Evolutionary conservation across 2,888 invertebrate species (phyloP).

Genomic region (Exocentrus adspersus): DNA sequence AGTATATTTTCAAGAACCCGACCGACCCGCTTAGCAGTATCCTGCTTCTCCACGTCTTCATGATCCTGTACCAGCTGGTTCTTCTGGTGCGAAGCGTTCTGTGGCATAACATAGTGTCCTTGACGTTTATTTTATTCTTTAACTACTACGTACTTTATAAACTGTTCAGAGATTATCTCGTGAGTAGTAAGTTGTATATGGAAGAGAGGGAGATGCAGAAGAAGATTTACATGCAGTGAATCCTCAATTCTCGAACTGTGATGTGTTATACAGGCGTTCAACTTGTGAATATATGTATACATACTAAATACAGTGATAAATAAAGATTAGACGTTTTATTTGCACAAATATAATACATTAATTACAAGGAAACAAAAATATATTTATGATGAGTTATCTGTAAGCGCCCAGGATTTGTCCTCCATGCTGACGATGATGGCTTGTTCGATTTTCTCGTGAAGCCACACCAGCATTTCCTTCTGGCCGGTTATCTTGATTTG

Average conservation of each 20-base stretch:
- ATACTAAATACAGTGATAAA: neutral
- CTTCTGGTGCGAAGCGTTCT: constrained; percentile 82
- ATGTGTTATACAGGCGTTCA: neutral
- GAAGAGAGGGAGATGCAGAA: constrained; percentile 77
- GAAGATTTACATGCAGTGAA: constrained; percentile 59
- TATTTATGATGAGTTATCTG: constrained; percentile 35
- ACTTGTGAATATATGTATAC: neutral
- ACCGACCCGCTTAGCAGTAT: constrained; percentile 78
- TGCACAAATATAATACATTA: constrained; percentile 33
- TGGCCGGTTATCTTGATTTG: constrained; percentile 69
- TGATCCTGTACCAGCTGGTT: constrained; percentile 81
- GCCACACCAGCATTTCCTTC: constrained; percentile 72
- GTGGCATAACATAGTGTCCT: constrained; percentile 92
- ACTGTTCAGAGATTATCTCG: constrained; percentile 84
- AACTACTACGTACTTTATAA: constrained; percentile 94
- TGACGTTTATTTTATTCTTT: constrained; percentile 85
- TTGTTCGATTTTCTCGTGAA: constrained; percentile 79
- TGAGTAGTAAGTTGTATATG: constrained; percentile 84
- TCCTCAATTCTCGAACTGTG: neutral
- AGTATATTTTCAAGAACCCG: constrained; percentile 91
- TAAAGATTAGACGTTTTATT: constrained; percentile 22
- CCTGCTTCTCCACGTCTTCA: constrained; percentile 74
- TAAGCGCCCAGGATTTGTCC: constrained; percentile 70
- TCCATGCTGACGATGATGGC: constrained; percentile 79
- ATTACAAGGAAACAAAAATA: constrained; percentile 34